These are phyloP conservation scores for Vesta saturnalis DNA, from an alignment of 2,888 invertebrate species.

Conservation along the genomic window DNA sequence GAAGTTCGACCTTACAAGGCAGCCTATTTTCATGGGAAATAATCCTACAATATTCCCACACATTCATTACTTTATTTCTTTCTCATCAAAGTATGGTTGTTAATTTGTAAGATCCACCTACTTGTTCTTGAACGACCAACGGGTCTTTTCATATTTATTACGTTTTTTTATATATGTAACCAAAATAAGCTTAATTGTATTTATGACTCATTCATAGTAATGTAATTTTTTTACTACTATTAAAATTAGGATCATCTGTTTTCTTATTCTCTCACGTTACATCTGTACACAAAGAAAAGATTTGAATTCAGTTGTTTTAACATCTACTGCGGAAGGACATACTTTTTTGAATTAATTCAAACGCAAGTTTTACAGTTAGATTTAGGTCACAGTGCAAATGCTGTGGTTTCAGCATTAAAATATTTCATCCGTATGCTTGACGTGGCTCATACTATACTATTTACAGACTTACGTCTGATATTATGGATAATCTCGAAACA, in stretches of 20 bases:
- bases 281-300: background rate
- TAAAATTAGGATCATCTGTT: background rate
- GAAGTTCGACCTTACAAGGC: conserved; percentile 46
- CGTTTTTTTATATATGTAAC: conserved; percentile 8
- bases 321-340: no score
- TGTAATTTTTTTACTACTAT: conserved; percentile 1
- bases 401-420: no score
- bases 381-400: no score
- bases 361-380: no score
- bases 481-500: no score
- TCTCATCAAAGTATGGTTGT: conserved; percentile 17
- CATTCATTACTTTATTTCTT: conserved; percentile 31
- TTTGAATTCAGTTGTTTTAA: no score
- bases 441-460: no score
- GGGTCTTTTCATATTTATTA: conserved; percentile 19
- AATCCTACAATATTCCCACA: conserved; percentile 41
- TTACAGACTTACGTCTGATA: no score
- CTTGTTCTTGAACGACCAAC: conserved; percentile 26
- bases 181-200: conserved; percentile 9
- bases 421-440: no score
- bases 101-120: conserved; percentile 18
- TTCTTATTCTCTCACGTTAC: background rate
- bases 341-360: background rate
- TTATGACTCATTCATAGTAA: background rate
- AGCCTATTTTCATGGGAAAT: conserved; percentile 44